Evolutionary conservation across 1,140 invertebrate species (phyloP), one percentile per base, ranked within the genome.

Genomic region (Pogonomyrmex barbatus): DNA sequence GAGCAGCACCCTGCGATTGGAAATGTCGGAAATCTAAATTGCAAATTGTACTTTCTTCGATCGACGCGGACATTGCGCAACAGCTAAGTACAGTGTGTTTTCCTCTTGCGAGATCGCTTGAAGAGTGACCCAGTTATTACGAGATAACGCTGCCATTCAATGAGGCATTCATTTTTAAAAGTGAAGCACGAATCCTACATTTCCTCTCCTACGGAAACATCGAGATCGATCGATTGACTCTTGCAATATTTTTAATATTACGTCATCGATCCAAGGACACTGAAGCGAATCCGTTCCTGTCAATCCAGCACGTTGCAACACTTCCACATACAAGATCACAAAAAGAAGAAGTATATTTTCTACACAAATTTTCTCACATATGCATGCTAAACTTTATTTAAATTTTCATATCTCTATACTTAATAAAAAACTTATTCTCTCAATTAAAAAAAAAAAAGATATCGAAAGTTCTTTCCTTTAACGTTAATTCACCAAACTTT

Each of bases 11-110:
- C 33, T 14, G 79, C 30, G 56, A 83, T 75, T 73, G 33, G 17
- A 75, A 83, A 12, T 47, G 24, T 42, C 10, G 42, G 6, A 6
- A 60, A 83, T 83, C 68, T 83, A 83, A 73, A 83, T 83, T 83
- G 79, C 79, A 83, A 75, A 83, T 83, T 50, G 33, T 12, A 83
- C 79, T 83, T 83, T 83, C 79, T 83, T 83, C 68, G 79, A 83
- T 83, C 68, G 68, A 14, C 42, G 42, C 6, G n/a, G 79, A 10
- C 62, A 75, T 83, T 83, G 12, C 79, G 33, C 54, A 83, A 83
- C 68, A 54, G 50, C 65, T 60, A 82, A 17, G 39, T 42, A 45
- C 79, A 79, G 52, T 79, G 54, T 76, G 54, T 76, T 87, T 36
- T 85, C 65, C 42, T 85, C 85, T 82, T 85, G 75, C 79, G 76